Evolutionary conservation across 2,113 vertebrate species (phyloP).

Genomic region (Colaptes auratus): DNA sequence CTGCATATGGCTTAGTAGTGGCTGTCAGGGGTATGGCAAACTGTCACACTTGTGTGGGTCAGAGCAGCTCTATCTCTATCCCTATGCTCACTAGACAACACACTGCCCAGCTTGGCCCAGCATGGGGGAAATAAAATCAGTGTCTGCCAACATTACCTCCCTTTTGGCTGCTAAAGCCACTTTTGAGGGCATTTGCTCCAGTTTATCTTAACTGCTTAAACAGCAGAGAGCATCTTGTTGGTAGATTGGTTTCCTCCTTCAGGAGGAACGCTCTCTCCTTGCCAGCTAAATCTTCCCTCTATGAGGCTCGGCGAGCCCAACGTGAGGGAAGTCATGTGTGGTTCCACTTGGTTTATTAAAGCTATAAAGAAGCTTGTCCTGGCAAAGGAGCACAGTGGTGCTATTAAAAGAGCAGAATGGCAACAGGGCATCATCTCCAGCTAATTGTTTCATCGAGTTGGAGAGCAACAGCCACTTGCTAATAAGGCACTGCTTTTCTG

Average conservation of each 20-base stretch:
- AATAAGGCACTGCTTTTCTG: slow-evolving; percentile 24
- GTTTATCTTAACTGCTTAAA: neutral
- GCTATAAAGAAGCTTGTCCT: neutral
- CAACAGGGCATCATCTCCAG: slow-evolving; percentile 13
- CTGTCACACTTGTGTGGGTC: neutral
- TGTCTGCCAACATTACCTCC: neutral
- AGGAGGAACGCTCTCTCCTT: neutral
- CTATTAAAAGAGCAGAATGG: slow-evolving; percentile 13
- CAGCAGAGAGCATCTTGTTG: neutral
- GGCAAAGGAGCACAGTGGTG: neutral
- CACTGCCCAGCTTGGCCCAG: neutral
- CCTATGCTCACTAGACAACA: neutral
- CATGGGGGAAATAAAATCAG: neutral
- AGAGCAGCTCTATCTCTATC: neutral
- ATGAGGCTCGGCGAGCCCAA: accelerated
- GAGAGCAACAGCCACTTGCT: neutral
- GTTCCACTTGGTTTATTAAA: neutral
- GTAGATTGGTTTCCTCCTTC: neutral
- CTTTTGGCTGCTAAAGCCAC: neutral
- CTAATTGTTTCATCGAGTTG: slow-evolving; percentile 48
- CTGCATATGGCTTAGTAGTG: neutral
- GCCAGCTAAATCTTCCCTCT: neutral
- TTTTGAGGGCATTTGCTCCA: neutral
- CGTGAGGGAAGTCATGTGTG: accelerated
- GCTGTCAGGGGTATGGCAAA: neutral